Conservation (phyloP, 2,888 invertebrate species). For the Dorcus hopei region DNA sequence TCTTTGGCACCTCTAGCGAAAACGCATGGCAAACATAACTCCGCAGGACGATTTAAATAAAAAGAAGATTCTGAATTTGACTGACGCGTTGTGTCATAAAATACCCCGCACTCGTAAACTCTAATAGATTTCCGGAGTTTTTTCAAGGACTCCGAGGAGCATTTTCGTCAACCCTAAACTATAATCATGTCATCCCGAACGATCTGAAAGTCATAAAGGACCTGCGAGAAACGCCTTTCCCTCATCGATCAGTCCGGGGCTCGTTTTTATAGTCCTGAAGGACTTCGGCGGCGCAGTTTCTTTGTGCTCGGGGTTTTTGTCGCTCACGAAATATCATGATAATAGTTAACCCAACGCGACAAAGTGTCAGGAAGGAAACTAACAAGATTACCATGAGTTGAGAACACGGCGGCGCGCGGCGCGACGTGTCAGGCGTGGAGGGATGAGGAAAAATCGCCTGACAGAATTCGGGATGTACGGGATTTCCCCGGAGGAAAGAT, state of each 20-base stretch:
- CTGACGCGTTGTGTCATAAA: neutral
- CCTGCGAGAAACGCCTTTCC: neutral
- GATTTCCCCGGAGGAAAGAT: neutral
- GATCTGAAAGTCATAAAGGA: slow-evolving; percentile 1
- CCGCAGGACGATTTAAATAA: neutral
- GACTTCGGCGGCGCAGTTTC: neutral
- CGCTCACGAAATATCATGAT: neutral
- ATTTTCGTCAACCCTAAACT: slow-evolving; percentile 1
- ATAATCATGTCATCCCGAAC: neutral
- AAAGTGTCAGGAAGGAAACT: too few relatives aligned
- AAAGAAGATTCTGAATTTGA: neutral
- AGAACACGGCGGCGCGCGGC: neutral
- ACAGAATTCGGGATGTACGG: neutral
- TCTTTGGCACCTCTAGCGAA: too few relatives aligned
- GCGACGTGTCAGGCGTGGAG: neutral
- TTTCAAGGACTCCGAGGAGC: neutral
- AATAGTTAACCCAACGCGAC: too few relatives aligned
- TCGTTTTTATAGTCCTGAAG: neutral
- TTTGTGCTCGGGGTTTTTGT: neutral
- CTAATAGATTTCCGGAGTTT: too few relatives aligned
- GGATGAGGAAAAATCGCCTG: neutral
- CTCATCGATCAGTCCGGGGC: neutral
- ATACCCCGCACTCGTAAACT: neutral
- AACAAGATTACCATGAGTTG: neutral
- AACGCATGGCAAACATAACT: too few relatives aligned